phyloP scores from a whole-genome alignment of 2,113 vertebrate genomes.

The Chlamydotis undulata region DNA sequence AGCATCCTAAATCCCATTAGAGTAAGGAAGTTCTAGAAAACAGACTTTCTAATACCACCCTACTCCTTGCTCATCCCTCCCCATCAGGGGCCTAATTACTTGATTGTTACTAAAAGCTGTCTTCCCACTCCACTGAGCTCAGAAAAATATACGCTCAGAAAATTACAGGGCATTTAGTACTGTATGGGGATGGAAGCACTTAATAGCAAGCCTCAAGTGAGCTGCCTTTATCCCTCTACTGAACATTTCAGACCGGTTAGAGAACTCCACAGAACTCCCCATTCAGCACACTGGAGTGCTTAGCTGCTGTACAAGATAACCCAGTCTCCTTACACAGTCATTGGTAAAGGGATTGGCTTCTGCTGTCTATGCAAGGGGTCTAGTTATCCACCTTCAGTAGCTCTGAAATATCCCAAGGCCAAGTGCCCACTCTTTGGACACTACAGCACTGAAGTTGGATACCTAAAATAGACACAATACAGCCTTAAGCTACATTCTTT shows the following conservation, averaged over 20 bases:
- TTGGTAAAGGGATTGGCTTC: not conserved
- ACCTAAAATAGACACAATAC: not conserved
- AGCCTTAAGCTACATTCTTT: not conserved
- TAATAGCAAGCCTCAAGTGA: not conserved
- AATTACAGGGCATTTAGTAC: not conserved
- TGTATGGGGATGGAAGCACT: not conserved
- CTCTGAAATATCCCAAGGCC: not conserved
- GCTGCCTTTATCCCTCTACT: not conserved
- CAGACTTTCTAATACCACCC: not conserved
- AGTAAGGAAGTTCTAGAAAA: not conserved
- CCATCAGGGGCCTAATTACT: not conserved
- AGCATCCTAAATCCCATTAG: not conserved
- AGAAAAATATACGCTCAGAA: not conserved
- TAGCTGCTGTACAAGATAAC: not conserved
- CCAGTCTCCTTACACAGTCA: not conserved
- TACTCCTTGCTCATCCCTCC: not conserved
- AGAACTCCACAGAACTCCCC: not conserved
- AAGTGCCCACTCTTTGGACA: not conserved
- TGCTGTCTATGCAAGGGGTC: not conserved
- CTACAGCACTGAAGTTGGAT: not conserved
- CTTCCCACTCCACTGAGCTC: not conserved
- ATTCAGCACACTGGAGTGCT: not conserved
- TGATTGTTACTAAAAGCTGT: not conserved
- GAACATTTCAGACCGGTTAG: not conserved
- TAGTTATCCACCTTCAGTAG: not conserved